Base-by-base conservation (phyloP, 2,113 vertebrate genomes). In the Podocnemis expansa region DNA sequence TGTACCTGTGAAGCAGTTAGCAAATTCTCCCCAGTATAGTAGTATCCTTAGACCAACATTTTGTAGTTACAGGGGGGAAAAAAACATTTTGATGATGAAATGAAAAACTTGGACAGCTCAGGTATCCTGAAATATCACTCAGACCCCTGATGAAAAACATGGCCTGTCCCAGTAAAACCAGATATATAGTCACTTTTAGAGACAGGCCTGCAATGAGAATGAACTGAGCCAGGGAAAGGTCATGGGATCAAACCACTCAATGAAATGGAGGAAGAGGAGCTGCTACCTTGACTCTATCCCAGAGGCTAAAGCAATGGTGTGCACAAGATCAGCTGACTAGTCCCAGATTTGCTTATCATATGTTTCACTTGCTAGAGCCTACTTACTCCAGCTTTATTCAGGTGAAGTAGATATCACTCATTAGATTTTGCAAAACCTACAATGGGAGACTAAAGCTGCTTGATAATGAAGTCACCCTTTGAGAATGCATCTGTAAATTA, bases 311-410 rank as follows among this genome's bases (percentile, higher is more conserved):
- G 73, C n/a, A 21, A 8, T 14, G 31, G 34, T 14, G 25, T 38
- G 0, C 0, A 43, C 45, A 13, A 54, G 31, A 31, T 3, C 56
- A 0, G 1, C 34, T 6, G 38, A 78, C 67, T 10, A 27, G 29
- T 6, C 29, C 7, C 7, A 73, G 70, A 47, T 0, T 0, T 41
- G 51, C 1, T n/a, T n/a, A n/a, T n/a, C n/a, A n/a, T n/a, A n/a
- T n/a, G n/a, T n/a, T n/a, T 84, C n/a, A 4, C 60, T 63, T 3
- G 1, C 2, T 34, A 3, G 70, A 63, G 38, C 38, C 52, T 29
- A 54, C 14, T 25, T 21, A n/a, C 70, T 41, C 73, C 45, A 45
- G 22, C 24, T 63, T 12, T 45, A 76, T 27, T 1, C 10, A 8
- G 47, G 10, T 55, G 34, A 67, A 10, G 6, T 2, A 6, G n/a